Evolutionary conservation across 2,888 invertebrate genomes (phyloP), one percentile per base, ranked within the genome.

Genomic region (Hirtodrosophila trivittata): DNA sequence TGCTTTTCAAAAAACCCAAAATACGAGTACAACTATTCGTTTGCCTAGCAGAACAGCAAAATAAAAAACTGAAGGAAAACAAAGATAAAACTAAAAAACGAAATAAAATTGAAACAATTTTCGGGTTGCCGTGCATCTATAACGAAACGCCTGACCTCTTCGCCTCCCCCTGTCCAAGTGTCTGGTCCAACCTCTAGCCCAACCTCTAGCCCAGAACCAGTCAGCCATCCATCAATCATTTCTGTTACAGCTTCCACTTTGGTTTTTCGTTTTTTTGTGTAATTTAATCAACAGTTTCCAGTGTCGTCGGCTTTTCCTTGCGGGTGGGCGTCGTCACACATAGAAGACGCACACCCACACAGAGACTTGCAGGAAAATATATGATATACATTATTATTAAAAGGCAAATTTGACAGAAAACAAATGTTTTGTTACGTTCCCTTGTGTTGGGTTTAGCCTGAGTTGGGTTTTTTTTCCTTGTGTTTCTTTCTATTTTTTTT

Each of bases 331-430:
- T 66, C 75, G 69, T 63, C 38, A 32, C 16, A 33, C 55, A 62
- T n/a, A n/a, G n/a, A n/a, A n/a, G n/a, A n/a, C n/a, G 33, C n/a
- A 35, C 33, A 54, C 38, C 45, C n/a, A 14, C 26, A 50, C 51
- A 21, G 42, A 21, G 18, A 5, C 3, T 3, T 2, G 18, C 3
- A 28, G 43, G 43, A 56, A 57, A 60, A 55, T 52, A 65, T 64
- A 65, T 66, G 60, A 60, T 66, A 52, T 78, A 66, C 67, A 66
- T 75, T 83, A 80, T 80, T 76, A 75, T 80, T 65, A 69, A 83
- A 21, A 75, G 81, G 71, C 74, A 82, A 83, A 83, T 80, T 76
- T 82, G 82, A 84, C 82, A 83, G 84, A 80, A 86, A 83, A 86
- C 82, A 86, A 80, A 86, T 84, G 86, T 82, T 83, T 72, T 52